A percentile compares a stretch with the other conserved stretches of the same genome.
phyloP scores from a whole-genome alignment of 1,140 invertebrate species.

The Pogonomyrmex californicus region DNA sequence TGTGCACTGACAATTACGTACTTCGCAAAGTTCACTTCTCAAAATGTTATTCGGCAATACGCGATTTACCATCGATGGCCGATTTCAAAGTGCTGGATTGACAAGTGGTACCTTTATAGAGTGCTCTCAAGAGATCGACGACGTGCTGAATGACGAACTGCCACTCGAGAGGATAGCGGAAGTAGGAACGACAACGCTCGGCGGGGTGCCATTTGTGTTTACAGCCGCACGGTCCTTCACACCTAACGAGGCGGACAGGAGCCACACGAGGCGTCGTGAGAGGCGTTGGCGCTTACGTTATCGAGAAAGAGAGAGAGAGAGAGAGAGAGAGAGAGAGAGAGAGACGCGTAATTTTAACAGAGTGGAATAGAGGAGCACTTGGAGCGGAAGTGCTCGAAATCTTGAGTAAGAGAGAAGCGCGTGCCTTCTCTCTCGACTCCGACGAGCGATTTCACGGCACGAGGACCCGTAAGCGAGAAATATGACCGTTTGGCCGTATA shows the following conservation, averaged over 20 bases:
- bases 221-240: constrained; percentile 73
- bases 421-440: constrained; percentile 81
- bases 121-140: constrained; percentile 55
- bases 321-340: too few relatives aligned
- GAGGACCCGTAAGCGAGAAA: constrained; percentile 65
- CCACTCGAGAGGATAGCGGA: constrained; percentile 64
- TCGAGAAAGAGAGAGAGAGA: neutral
- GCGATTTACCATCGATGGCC: constrained; percentile 20
- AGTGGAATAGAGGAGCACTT: constrained; percentile 40
- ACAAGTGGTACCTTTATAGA: constrained; percentile 22
- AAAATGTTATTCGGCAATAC: constrained; percentile 5
- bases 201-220: constrained; percentile 81
- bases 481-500: constrained; percentile 84
- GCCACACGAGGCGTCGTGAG: constrained; percentile 55
- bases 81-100: constrained; percentile 21
- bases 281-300: constrained; percentile 52
- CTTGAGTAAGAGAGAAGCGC: neutral
- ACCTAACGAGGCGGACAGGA: constrained; percentile 78
- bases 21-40: neutral
- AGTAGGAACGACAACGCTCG: constrained; percentile 57
- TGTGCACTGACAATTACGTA: neutral
- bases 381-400: constrained; percentile 65
- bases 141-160: constrained; percentile 61
- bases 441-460: constrained; percentile 49
- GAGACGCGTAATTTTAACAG: constrained; percentile 20